Base-by-base conservation (phyloP, 2,113 vertebrate species). In the Rhabdornis inornatus region DNA sequence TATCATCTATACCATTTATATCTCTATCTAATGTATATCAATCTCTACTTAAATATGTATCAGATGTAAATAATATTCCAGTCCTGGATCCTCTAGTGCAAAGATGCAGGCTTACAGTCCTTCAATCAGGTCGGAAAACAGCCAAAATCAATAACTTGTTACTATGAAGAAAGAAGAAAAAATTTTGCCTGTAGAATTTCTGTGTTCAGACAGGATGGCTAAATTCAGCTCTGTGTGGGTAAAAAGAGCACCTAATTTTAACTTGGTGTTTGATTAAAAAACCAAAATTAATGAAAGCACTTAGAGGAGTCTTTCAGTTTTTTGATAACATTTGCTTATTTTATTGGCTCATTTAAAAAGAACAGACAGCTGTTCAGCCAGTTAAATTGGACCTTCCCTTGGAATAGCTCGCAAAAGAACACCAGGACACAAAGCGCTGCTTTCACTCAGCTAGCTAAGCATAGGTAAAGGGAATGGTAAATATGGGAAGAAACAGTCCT, bases 161-260 rank as follows among this genome's bases (percentile, higher is more conserved):
- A 10, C 3, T n/a, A 60, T 5, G 37, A 90, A 60, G 25, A 63
- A 68, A 42, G 22, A 65, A 53, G 35, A 59, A 80, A 50, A 57
- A 22, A 0, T 75, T 33, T 83, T 52, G 8, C 10, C 27, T 42
- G 11, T 39, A 56, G 20, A 23, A 47, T 40, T 82, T 88, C 49
- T 47, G 17, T 60, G 7, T 83, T 44, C 68, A 63, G 24, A 44
- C 16, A 37, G 10, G 9, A 49, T 49, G 18, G 6, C 11, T 55
- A 50, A 77, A 53, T 59, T 76, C 28, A 77, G 5, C 6, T 72
- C 0, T 6, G 5, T 6, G 13, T 1, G 18, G 1, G 3, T n/a
- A 27, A 45, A 64, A 31, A 64, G 15, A 22, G 2, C 20, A 44
- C 27, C 16, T 59, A 63, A 57, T 7, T 44, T 53, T 24, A 7